phyloP scores from a whole-genome alignment of 35 echinoderm and acorn worm genomes.

The Strongylocentrotus purpuratus region DNA sequence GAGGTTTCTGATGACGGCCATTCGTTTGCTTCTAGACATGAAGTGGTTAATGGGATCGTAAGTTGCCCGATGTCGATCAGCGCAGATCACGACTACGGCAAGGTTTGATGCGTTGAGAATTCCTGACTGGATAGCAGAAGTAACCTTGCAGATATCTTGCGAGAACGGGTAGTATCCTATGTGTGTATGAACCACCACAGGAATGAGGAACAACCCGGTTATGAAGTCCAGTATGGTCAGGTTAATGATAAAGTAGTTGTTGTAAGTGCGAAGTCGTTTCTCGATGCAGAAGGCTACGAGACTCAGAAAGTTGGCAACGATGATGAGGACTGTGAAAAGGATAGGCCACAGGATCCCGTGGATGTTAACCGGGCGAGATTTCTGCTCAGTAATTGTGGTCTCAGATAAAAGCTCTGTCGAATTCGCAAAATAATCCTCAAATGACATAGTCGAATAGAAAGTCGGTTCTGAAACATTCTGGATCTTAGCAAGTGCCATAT shows the following conservation, averaged over 20 bases:
- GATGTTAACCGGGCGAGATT: neutral
- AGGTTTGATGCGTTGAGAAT: conserved; percentile 20
- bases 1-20: conserved; percentile 10
- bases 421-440: neutral
- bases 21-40: conserved; percentile 28
- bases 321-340: conserved; percentile 7
- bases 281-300: conserved; percentile 29
- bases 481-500: neutral
- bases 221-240: conserved; percentile 36
- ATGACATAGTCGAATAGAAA: neutral
- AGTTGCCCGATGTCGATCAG: conserved; percentile 61
- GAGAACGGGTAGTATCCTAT: conserved; percentile 41
- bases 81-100: conserved; percentile 49
- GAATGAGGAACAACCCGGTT: conserved; percentile 5
- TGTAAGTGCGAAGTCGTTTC: conserved; percentile 58
- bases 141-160: conserved; percentile 28
- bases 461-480: neutral
- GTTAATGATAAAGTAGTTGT: conserved; percentile 64
- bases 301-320: neutral
- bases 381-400: neutral
- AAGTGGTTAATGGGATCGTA: conserved; percentile 45
- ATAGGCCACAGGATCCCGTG: neutral
- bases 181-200: neutral
- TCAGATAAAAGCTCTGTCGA: neutral
- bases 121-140: neutral